phyloP scores from a whole-genome alignment of 2,797 vertebrate genomes.

The Scolopax bukidnonensis region DNA sequence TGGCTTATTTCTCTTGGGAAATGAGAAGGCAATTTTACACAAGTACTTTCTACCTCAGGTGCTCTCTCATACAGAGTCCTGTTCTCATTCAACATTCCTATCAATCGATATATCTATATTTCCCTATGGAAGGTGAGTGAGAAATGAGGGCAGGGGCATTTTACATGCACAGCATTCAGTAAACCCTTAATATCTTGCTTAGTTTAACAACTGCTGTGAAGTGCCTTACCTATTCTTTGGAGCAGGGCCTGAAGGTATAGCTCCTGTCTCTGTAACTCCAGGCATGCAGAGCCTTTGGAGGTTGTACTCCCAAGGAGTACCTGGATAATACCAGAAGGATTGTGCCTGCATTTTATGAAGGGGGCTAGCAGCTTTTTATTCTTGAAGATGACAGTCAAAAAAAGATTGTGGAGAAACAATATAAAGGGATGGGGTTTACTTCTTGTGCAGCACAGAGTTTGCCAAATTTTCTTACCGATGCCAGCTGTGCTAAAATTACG shows the following conservation, averaged over 20 bases:
- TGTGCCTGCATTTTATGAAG: background rate
- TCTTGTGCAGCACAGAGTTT: background rate
- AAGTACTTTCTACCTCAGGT: background rate
- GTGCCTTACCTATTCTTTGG: background rate
- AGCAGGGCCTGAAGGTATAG: background rate
- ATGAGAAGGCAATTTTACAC: background rate
- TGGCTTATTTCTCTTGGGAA: background rate
- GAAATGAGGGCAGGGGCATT: background rate
- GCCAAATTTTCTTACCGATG: background rate
- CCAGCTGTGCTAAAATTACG: background rate
- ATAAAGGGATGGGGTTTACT: background rate
- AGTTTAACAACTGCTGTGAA: background rate
- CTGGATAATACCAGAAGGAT: background rate
- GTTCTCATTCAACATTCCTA: background rate
- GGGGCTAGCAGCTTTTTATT: background rate
- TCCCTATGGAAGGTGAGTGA: background rate
- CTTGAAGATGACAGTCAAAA: background rate
- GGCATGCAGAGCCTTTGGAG: background rate
- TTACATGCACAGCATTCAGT: background rate
- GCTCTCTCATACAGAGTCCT: background rate
- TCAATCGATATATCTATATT: background rate
- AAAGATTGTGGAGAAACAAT: background rate
- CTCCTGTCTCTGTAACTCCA: background rate
- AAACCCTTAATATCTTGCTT: background rate
- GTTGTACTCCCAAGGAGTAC: background rate